Evolutionary conservation across 2,888 invertebrate genomes (phyloP).

Genomic region (Idaea biselata): DNA sequence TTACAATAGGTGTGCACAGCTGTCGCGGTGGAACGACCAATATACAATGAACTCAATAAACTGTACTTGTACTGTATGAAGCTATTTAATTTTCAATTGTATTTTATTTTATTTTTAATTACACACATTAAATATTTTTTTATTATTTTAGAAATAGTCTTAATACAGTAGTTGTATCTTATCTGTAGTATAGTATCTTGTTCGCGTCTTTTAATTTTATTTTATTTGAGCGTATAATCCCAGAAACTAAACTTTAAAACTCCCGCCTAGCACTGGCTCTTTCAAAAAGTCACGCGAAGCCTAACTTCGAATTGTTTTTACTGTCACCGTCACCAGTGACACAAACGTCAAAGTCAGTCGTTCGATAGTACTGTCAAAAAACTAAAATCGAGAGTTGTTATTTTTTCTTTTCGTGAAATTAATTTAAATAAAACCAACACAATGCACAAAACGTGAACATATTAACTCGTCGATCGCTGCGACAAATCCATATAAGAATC

Average conservation of each 20-base stretch:
- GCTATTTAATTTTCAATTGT: neutral
- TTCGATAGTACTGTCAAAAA: slow-evolving; percentile 4
- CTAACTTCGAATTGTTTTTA: neutral
- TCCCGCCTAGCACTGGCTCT: neutral
- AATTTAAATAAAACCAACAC: slow-evolving; percentile 1
- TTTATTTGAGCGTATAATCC: neutral
- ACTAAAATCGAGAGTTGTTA: neutral
- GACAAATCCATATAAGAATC: slow-evolving; percentile 17
- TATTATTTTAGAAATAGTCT: neutral
- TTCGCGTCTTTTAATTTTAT: neutral
- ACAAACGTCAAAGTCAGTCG: neutral
- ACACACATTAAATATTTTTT: neutral
- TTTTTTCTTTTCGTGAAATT: neutral
- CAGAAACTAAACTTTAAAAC: neutral
- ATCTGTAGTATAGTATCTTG: too few relatives aligned
- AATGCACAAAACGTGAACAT: slow-evolving; percentile 14
- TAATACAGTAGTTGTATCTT: neutral
- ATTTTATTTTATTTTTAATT: neutral
- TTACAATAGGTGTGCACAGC: slow-evolving; percentile 51
- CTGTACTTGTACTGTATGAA: slow-evolving; percentile 1
- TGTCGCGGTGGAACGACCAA: slow-evolving; percentile 30
- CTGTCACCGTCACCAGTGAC: neutral
- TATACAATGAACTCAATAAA: slow-evolving; percentile 17
- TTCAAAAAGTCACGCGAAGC: neutral
- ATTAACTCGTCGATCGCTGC: slow-evolving; percentile 7